Conservation (phyloP, 2,113 vertebrate genomes). For the Dolichotis patagonum region DNA sequence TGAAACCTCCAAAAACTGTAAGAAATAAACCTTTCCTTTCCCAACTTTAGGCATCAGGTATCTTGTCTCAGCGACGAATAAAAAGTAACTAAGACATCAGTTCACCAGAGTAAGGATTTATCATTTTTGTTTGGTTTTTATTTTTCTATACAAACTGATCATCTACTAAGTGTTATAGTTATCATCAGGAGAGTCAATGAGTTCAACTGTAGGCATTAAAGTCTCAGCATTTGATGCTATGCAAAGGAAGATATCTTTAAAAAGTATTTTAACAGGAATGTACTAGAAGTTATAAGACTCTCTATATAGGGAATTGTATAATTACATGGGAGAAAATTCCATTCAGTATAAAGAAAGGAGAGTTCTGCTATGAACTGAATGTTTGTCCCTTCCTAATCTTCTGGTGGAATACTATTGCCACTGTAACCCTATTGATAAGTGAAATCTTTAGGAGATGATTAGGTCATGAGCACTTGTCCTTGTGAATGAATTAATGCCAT, state of each 20-base stretch:
- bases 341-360: background rate
- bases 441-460: background rate
- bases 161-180: background rate
- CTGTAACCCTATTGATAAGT: too few relatives aligned
- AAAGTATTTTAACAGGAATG: background rate
- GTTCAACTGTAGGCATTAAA: background rate
- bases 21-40: too few relatives aligned
- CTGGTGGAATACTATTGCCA: background rate
- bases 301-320: background rate
- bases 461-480: background rate
- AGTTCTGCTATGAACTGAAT: background rate
- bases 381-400: background rate
- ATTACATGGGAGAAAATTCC: background rate
- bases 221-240: background rate
- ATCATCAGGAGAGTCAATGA: background rate
- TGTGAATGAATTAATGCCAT: background rate
- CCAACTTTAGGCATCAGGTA: too few relatives aligned
- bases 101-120: background rate
- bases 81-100: too few relatives aligned
- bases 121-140: background rate
- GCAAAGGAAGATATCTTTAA: background rate
- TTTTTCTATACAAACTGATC: background rate
- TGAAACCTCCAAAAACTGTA: too few relatives aligned
- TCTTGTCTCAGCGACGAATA: too few relatives aligned
- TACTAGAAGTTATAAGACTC: background rate